Percentiles rank a stretch among this genome's conserved stretches.
These are phyloP conservation scores for Cyclura pinguis DNA, from an alignment of 2,797 vertebrate genomes.

Conservation along the genomic window DNA sequence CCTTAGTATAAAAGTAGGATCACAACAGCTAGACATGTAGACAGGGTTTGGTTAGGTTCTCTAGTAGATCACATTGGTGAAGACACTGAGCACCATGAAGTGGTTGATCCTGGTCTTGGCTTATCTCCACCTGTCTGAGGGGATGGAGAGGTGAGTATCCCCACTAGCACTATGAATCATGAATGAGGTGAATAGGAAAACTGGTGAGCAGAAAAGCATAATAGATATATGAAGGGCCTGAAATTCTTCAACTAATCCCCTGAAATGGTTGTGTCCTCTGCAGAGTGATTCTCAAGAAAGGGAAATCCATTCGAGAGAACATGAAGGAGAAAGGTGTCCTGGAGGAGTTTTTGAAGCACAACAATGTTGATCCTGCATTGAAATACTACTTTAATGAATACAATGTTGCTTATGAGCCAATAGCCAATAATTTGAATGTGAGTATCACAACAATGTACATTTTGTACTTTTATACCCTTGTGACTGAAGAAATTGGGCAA, in stretches of 20 bases:
- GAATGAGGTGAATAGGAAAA: not conserved
- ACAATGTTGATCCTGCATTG: slow-evolving; percentile 72
- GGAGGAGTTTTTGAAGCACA: slow-evolving; percentile 55
- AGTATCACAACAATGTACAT: slow-evolving; percentile 49
- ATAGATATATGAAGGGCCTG: not conserved
- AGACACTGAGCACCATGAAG: slow-evolving; percentile 58
- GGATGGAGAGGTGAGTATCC: slow-evolving; percentile 53
- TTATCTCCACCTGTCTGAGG: slow-evolving; percentile 68
- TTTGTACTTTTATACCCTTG: not conserved
- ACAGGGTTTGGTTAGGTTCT: not conserved
- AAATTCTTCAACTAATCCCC: not conserved
- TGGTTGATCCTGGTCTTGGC: slow-evolving; percentile 66
- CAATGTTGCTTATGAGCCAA: slow-evolving; percentile 72
- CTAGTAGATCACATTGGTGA: not conserved
- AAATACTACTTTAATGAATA: slow-evolving; percentile 71
- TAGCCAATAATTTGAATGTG: slow-evolving; percentile 84
- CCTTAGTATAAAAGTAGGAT: not conserved
- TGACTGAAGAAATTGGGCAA: not conserved
- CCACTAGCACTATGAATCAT: not conserved
- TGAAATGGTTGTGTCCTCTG: not conserved
- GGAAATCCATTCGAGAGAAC: slow-evolving; percentile 78
- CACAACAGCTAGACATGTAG: not conserved
- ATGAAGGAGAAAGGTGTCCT: slow-evolving; percentile 78
- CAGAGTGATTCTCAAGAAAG: slow-evolving; percentile 82
- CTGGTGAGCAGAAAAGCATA: not conserved